A percentile compares a stretch with the other conserved stretches of the same genome.
These are phyloP conservation scores for Dendropsophus ebraccatus DNA, from an alignment of 2,113 vertebrate species.

Conservation along the genomic window DNA sequence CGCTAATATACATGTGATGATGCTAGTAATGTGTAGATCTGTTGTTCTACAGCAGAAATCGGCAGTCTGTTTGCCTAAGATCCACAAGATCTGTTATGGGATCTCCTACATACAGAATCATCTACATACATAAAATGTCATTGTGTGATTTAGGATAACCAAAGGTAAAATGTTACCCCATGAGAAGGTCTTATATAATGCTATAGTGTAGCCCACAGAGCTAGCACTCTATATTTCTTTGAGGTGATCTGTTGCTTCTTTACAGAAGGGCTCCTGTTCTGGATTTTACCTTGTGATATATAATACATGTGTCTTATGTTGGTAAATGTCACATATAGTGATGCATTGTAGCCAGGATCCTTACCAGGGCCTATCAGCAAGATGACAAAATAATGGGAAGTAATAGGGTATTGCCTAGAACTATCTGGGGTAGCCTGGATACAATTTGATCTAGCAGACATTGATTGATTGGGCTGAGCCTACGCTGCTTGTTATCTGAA, in stretches of 20 bases:
- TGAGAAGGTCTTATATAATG: no score
- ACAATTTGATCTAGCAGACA: constrained; percentile 2
- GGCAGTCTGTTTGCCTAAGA: neutral
- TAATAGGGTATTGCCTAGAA: neutral
- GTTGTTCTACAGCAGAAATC: neutral
- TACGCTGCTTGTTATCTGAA: neutral
- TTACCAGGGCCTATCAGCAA: neutral
- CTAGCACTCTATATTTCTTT: neutral
- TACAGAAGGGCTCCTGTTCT: neutral
- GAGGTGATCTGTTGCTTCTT: neutral
- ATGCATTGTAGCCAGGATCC: neutral
- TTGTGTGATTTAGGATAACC: no score
- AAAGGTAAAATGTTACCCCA: no score
- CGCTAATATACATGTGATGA: neutral
- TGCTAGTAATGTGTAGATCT: neutral
- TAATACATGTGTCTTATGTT: neutral
- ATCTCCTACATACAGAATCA: neutral
- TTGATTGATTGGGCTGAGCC: neutral
- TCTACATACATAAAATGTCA: neutral
- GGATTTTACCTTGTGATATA: neutral
- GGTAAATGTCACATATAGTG: neutral
- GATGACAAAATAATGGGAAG: neutral
- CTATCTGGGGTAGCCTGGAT: no score
- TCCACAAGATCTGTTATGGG: neutral
- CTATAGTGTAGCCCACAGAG: neutral